These are phyloP conservation scores for Huso huso DNA, from an alignment of 2,797 vertebrate genomes.

Conservation along the genomic window DNA sequence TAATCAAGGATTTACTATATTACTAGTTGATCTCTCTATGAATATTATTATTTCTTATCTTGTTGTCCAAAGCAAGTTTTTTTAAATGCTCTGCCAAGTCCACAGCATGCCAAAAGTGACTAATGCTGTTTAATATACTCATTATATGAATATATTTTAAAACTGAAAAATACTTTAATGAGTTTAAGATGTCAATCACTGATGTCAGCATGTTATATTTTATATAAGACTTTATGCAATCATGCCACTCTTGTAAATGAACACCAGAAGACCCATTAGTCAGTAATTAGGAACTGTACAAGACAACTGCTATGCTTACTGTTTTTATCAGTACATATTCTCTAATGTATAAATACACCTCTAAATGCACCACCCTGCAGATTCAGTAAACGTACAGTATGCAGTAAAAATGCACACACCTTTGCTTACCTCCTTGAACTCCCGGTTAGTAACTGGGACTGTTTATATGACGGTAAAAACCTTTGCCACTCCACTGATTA, in stretches of 20 bases:
- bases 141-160: slow-evolving; percentile 78
- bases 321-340: no score
- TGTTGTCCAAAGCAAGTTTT: slow-evolving; percentile 33
- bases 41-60: slow-evolving; percentile 9
- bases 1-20: no score
- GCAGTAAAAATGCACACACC: slow-evolving; percentile 15
- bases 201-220: slow-evolving; percentile 59
- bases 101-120: slow-evolving; percentile 58
- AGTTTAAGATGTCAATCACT: slow-evolving; percentile 64
- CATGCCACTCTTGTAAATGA: slow-evolving; percentile 47
- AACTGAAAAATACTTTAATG: slow-evolving; percentile 69
- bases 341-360: neutral
- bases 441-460: slow-evolving; percentile 21
- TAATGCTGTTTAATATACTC: slow-evolving; percentile 70
- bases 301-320: slow-evolving; percentile 27
- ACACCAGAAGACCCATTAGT: slow-evolving; percentile 22
- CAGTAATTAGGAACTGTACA: no score
- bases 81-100: slow-evolving; percentile 32
- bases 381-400: neutral
- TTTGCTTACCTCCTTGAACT: slow-evolving; percentile 1
- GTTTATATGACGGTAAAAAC: slow-evolving; percentile 16
- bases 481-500: slow-evolving; percentile 36
- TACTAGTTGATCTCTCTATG: no score
- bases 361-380: neutral
- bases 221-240: slow-evolving; percentile 54